phyloP scores from a whole-genome alignment of 2,888 invertebrate genomes.

The Chydorus sphaericus region DNA sequence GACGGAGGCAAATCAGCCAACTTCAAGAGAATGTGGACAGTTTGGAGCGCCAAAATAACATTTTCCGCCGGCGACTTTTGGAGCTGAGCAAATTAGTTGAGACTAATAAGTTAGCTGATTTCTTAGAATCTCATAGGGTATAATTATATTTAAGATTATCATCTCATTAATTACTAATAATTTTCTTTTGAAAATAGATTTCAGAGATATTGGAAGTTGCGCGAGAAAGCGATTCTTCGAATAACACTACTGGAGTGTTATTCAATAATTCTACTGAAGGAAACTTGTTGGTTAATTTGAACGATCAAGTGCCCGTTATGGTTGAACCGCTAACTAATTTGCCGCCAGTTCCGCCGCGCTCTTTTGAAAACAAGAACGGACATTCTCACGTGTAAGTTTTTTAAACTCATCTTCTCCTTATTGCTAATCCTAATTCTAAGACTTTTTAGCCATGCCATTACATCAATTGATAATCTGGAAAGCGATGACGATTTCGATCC shows the following conservation, averaged over 20 bases:
- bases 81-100: slow-evolving; percentile 39
- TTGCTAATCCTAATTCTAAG: too few relatives aligned
- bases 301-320: neutral
- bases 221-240: neutral
- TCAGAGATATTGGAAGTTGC: neutral
- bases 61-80: slow-evolving; percentile 64
- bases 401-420: neutral
- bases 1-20: slow-evolving; percentile 56
- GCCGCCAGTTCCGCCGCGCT: slow-evolving; percentile 18
- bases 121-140: slow-evolving; percentile 7
- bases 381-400: neutral
- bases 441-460: too few relatives aligned
- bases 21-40: slow-evolving; percentile 76
- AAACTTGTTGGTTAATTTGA: neutral
- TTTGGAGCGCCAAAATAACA: slow-evolving; percentile 68
- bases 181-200: neutral
- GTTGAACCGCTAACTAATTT: slow-evolving; percentile 10
- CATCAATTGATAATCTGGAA: too few relatives aligned
- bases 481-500: slow-evolving; percentile 59
- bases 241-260: neutral
- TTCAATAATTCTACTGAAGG: neutral
- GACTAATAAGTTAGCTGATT: slow-evolving; percentile 10
- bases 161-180: neutral
- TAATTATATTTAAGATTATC: neutral
- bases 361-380: slow-evolving; percentile 10